Evolutionary conservation across 2,113 vertebrate species (phyloP), one percentile per base, ranked within the genome.

Genomic region (human): DNA sequence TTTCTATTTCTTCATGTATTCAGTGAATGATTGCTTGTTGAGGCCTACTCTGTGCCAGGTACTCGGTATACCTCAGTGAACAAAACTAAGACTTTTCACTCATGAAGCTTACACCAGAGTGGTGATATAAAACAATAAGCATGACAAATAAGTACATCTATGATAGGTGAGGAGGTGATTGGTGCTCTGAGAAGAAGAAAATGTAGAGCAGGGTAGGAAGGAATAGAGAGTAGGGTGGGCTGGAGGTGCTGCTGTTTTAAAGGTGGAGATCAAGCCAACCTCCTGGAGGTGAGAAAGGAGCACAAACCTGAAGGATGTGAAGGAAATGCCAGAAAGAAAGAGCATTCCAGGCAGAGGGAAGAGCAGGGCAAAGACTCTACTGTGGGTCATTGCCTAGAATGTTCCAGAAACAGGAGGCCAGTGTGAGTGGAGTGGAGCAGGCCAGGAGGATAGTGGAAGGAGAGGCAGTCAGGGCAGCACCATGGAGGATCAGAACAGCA

Each of bases 1-100:
- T 92, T 72, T 92, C 50, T 72, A n/a, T n/a, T 86, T 92, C 22
- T 97, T 94, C 32, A 68, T 68, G 70, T 87, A 92, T 83, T 55
- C 32, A 73, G 50, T 70, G 20, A 50, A 38, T 50, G 18, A 89
- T n/a, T 76, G 45, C 3, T 97, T 94, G n/a, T 66, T 84, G 23
- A 55, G 43, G 20, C 6, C 35, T 64, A 35, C 17, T 57, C 1
- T 64, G 27, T 73, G 52, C 57, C 73, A 55, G 23, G 18, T 35
- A 22, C 17, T 90, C 86, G 10, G 64, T 14, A n/a, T 66, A 61
- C 32, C 13, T 52, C 40, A 17, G 18, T 85, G 32, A 82, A 89
- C 13, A 85, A 90, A 92, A 70, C 1, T 20, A 90, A 90, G 81
- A 68, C 1, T n/a, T 90, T 80, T 68, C 16, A 43, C 55, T 88